Evolutionary conservation across 2,797 vertebrate genomes (phyloP).

Genomic region (Apogon hyalosoma): DNA sequence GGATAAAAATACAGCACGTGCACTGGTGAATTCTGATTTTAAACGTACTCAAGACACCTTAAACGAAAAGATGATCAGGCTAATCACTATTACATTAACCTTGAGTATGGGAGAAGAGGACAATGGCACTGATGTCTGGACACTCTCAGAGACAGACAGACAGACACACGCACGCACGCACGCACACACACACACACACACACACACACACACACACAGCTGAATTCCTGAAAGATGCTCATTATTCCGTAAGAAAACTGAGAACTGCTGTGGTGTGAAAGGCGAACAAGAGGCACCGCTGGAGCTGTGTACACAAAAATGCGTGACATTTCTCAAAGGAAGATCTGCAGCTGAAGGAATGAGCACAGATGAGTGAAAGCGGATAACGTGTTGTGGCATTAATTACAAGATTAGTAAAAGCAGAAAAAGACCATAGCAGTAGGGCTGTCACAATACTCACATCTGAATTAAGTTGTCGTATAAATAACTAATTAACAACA

Average conservation of each 20-base stretch:
- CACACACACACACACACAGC: background rate
- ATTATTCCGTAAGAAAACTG: background rate
- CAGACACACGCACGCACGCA: background rate
- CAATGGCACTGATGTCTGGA: constrained; percentile 9
- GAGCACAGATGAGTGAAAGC: background rate
- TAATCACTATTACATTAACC: constrained; percentile 18
- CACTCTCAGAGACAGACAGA: constrained; percentile 2
- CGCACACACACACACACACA: constrained; percentile 1
- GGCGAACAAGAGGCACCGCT: background rate
- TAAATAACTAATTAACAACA: no score
- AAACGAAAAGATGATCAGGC: background rate
- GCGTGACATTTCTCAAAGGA: background rate
- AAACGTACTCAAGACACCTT: background rate
- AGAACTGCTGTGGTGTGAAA: background rate
- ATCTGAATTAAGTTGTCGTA: no score
- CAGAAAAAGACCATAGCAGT: background rate
- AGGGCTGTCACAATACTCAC: no score
- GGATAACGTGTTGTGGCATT: background rate
- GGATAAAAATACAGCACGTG: background rate
- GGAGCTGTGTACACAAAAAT: background rate
- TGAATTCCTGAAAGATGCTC: background rate
- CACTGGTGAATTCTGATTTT: background rate
- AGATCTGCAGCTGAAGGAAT: background rate
- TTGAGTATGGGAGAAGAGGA: constrained; percentile 15
- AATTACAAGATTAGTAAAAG: background rate